These are phyloP conservation scores for Stenichneumon culpator DNA, from an alignment of 2,888 invertebrate species.

Conservation along the genomic window DNA sequence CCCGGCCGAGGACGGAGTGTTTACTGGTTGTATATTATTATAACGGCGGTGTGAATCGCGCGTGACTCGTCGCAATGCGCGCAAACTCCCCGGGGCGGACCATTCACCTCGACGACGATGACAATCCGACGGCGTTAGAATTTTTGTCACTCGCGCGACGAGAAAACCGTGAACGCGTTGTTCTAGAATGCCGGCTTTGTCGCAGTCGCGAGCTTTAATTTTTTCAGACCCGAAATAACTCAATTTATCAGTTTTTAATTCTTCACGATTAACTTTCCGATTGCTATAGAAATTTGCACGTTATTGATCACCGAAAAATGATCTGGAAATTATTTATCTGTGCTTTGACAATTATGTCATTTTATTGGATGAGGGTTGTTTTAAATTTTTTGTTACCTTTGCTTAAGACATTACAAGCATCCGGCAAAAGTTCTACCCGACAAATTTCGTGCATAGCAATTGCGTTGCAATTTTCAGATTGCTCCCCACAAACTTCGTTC, in stretches of 20 bases:
- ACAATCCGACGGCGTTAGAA: neutral
- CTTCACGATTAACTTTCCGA: no score
- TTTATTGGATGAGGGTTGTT: no score
- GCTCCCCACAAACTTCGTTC: neutral
- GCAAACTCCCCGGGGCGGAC: constrained; percentile 43
- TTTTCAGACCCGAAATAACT: no score
- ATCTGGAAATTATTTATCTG: neutral
- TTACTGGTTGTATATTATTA: neutral
- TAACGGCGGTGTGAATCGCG: constrained; percentile 18
- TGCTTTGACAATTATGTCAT: no score
- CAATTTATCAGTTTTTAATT: no score
- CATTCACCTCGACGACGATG: constrained; percentile 43
- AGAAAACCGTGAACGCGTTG: neutral
- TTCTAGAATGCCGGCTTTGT: no score
- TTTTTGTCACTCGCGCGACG: neutral
- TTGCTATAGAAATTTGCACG: neutral
- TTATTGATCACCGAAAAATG: neutral
- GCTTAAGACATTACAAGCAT: no score
- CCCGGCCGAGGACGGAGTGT: constrained; percentile 6
- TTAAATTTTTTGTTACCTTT: no score
- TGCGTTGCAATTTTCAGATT: neutral
- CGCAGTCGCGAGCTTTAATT: no score
- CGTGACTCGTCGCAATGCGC: constrained; percentile 55
- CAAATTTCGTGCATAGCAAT: neutral
- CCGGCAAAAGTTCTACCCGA: no score